Evolutionary conservation across 2,888 invertebrate genomes (phyloP), one percentile per base, ranked within the genome.

Genomic region (Melangyna quadrimaculata): DNA sequence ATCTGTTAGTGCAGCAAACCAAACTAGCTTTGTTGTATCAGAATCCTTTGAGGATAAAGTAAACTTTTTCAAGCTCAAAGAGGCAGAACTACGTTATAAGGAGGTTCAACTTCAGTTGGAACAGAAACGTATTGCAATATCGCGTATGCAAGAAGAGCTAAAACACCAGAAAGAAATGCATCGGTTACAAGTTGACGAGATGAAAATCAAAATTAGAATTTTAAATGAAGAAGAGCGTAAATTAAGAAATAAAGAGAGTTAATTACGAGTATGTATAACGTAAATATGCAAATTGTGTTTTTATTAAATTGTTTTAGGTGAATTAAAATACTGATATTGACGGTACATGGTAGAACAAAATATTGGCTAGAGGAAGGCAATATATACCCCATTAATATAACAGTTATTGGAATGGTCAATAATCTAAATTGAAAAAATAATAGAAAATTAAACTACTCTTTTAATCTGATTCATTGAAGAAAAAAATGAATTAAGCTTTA

Each of bases 161-260:
- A 90, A 91, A 55, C 90, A 92, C 48, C 88, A 91, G 88, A 90
- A 90, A 3, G 91, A 92, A 79, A 88, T 92, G 72, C 90, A 92
- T 88, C 89, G 90, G 0, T 73, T 92, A 78, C 90, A 90, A n/a
- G 89, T 91, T 32, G 90, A 91, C 82, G 92, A 92, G 88, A 89
- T 91, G 73, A 89, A 89, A 83, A 89, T 91, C 88, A 92, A 92
- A 88, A 90, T 92, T 78, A 91, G 90, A 80, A 90, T 91, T 61
- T 88, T 92, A 87, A 90, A 90, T 45, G 91, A 90, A 87, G 90
- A 91, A 87, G 91, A 91, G 83, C 91, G 91, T 57, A 89, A 89
- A 72, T 80, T 91, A 87, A 88, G 89, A 57, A 90, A 90, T 82
- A 89, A 88, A 84, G 79, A 84, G 24, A 83, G 75, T 75, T 79